Base-by-base conservation (phyloP, 2,888 invertebrate genomes). In the Acronicta psi region DNA sequence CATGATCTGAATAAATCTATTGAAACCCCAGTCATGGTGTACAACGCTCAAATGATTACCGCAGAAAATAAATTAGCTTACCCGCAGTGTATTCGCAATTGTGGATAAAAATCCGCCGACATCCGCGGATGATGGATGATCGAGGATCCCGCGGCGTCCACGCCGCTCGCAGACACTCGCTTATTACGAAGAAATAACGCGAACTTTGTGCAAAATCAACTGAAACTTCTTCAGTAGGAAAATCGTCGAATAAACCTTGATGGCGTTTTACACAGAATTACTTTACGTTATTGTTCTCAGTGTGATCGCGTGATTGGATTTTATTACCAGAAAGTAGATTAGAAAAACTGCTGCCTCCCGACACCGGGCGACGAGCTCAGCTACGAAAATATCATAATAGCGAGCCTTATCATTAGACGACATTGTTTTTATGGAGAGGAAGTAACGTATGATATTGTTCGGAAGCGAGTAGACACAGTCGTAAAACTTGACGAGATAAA, bases 41-140 rank as follows among this genome's bases (percentile, higher is more conserved):
- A 60, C 42, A 60, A 58, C 56, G 60, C 62, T 54, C 58, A 63
- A 61, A 75, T 74, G 64, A 77, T 69, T 63, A 64, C 59, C 47
- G 59, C 41, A 59, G 17, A 41, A 59, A 66, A 70, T 68, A 73
- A 70, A 70, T 73, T 68, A 73, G 61, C 65, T 65, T 69, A 54
- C 60, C 65, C 43, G 56, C 42, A 55, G 45, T 57, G 42, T 60
- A 67, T 56, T 54, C 60, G 65, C 69, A 49, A 58, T 65, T 58
- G 53, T 16, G 65, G 53, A 77, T 77, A 71, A 79, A 77, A 79
- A 68, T 71, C 74, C 57, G 41, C 44, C 49, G 47, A 38, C 67
- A 57, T 65, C 75, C 68, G 61, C 66, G 68, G 69, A 81, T 84
- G 82, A 84, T 80, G 71, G 79, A 83, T 79, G 82, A 47, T 44